phyloP scores from a whole-genome alignment of 2,797 vertebrate species.

The Gephyroberyx darwinii region DNA sequence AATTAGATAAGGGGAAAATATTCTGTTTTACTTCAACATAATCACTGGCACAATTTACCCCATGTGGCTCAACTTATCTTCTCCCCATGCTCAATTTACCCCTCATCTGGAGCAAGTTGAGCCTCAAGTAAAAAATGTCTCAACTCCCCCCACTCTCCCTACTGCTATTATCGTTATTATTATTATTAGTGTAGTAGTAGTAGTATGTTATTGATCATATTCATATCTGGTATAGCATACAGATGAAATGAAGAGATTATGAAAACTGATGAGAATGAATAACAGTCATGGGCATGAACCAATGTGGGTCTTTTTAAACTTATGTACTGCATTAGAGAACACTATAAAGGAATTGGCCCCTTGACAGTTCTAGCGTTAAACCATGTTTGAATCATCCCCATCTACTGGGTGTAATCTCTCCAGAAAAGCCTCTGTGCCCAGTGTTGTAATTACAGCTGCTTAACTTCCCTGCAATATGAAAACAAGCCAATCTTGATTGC shows the following conservation, averaged over 20 bases:
- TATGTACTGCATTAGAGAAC: conserved; percentile 28
- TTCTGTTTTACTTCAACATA: too few species aligned
- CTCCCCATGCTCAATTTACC: too few species aligned
- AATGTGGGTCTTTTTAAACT: conserved; percentile 6
- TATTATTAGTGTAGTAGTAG: too few species aligned
- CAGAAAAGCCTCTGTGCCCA: conserved; percentile 58
- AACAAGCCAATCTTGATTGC: conserved; percentile 74
- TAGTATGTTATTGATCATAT: not conserved
- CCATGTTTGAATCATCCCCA: conserved; percentile 46
- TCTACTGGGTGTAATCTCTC: conserved; percentile 58
- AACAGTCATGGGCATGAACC: not conserved
- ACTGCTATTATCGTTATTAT: too few species aligned
- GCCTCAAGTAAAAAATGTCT: too few species aligned
- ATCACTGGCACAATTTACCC: too few species aligned
- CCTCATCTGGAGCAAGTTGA: too few species aligned
- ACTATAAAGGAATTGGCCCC: conserved; percentile 31
- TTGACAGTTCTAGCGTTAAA: conserved; percentile 53
- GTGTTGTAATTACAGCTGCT: conserved; percentile 74
- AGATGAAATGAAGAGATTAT: not conserved
- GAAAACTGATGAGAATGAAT: not conserved
- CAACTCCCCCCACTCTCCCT: too few species aligned
- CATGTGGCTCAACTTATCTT: too few species aligned
- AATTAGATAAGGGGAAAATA: too few species aligned
- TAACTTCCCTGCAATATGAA: conserved; percentile 71
- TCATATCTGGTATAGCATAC: not conserved